Conservation (phyloP, 1,140 invertebrate species). For the Drosophila nikananu region DNA sequence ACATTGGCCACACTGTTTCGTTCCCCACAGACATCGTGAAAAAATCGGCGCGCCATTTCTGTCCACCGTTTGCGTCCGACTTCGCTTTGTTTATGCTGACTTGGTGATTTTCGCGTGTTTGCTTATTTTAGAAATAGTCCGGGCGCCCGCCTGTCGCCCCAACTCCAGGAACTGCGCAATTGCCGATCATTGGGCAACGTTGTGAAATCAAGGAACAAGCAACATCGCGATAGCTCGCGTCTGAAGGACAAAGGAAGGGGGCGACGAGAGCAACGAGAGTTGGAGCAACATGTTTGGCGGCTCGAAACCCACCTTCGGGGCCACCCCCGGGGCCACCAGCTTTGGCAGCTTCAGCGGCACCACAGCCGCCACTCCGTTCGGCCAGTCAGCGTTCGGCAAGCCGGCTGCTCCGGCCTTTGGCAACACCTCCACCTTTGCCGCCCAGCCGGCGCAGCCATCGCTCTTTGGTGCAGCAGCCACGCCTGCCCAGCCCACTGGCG, state of each 20-base stretch:
- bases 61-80: conserved; percentile 35
- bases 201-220: conserved; percentile 26
- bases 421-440: conserved; percentile 75
- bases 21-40: conserved; percentile 35
- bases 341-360: conserved; percentile 75
- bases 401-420: conserved; percentile 83
- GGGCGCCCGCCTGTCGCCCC: conserved; percentile 2
- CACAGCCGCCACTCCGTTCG: conserved; percentile 70
- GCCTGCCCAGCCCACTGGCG: conserved; percentile 83
- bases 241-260: conserved; percentile 21
- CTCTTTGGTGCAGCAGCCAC: conserved; percentile 85
- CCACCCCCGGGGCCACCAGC: conserved; percentile 61
- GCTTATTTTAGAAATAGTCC: conserved; percentile 4
- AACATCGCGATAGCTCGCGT: background rate
- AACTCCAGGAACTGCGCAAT: background rate
- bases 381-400: conserved; percentile 80
- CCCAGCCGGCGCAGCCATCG: conserved; percentile 73
- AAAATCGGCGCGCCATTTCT: conserved; percentile 52
- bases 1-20: conserved; percentile 21
- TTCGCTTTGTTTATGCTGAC: conserved; percentile 22
- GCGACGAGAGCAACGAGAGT: conserved; percentile 5
- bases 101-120: conserved; percentile 26
- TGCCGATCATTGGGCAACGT: conserved; percentile 13
- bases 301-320: conserved; percentile 79
- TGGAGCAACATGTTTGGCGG: conserved; percentile 78